Conservation (phyloP, 2,113 vertebrate species). For the Sciurus niger region DNA sequence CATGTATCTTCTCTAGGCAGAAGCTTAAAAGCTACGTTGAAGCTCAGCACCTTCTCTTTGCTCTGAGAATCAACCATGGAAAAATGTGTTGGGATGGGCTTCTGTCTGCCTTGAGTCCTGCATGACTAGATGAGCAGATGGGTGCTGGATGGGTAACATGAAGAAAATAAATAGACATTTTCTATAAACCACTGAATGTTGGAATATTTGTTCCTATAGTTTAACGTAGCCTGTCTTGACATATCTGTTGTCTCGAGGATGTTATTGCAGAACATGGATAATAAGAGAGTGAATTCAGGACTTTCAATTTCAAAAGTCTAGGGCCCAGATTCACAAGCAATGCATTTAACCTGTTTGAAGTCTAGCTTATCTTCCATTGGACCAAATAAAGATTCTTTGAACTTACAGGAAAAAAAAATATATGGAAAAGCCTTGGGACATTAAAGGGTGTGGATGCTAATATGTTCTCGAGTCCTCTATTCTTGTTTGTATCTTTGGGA, state of each 20-base stretch:
- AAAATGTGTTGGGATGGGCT: background rate
- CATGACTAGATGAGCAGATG: background rate
- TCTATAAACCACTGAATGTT: background rate
- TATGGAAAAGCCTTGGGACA: background rate
- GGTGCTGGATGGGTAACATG: accelerated
- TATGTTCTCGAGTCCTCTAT: background rate
- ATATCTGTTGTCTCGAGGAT: background rate
- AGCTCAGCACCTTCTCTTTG: background rate
- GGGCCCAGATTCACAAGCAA: background rate
- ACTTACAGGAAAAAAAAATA: background rate
- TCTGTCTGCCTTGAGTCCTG: background rate
- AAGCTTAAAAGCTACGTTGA: background rate
- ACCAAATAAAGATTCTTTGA: background rate
- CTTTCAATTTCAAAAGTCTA: background rate
- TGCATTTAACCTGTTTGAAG: background rate
- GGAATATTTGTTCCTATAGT: background rate
- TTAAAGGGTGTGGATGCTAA: background rate
- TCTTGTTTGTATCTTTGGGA: background rate
- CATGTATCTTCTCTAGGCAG: background rate
- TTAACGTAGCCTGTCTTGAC: background rate
- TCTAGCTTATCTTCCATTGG: background rate
- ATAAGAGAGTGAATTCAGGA: background rate
- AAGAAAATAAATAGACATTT: background rate
- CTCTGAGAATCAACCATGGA: accelerated
- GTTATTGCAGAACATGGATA: background rate